These are phyloP conservation scores for Steatocranus sp. DNA, from an alignment of 2,797 vertebrate species.

Conservation along the genomic window DNA sequence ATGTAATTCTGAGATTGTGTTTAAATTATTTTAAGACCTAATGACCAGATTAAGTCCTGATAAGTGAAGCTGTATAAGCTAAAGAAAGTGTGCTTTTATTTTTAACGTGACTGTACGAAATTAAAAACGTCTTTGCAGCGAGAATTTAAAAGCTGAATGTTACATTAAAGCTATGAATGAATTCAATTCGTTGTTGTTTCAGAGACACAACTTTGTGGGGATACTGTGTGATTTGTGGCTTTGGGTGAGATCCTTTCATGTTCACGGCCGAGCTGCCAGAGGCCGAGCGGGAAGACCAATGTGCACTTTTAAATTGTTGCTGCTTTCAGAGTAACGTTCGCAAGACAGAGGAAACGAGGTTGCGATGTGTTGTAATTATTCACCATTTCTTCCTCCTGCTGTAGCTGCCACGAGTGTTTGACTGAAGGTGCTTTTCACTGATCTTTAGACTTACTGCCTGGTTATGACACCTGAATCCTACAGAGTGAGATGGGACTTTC, in stretches of 20 bases:
- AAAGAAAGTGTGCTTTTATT: background rate
- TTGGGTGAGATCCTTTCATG: background rate
- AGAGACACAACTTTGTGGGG: background rate
- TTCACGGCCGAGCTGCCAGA: background rate
- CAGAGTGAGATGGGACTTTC: slow-evolving; percentile 75
- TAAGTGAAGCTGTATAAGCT: background rate
- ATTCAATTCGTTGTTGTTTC: background rate
- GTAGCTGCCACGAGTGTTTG: slow-evolving; percentile 44
- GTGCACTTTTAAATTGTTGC: background rate
- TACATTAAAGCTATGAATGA: background rate
- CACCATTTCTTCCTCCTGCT: slow-evolving; percentile 54
- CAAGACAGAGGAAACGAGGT: background rate
- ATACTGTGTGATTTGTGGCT: background rate
- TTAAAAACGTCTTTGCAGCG: background rate
- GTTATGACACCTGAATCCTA: slow-evolving; percentile 79
- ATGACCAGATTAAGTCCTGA: background rate
- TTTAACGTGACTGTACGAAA: background rate
- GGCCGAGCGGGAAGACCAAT: background rate
- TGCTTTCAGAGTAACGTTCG: background rate
- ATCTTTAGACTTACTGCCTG: slow-evolving; percentile 83
- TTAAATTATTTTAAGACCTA: background rate
- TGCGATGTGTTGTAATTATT: slow-evolving; percentile 39
- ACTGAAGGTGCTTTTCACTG: slow-evolving; percentile 66
- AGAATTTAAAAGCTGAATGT: background rate
- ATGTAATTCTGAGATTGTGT: background rate